Percentiles rank a stretch among this genome's conserved stretches.
Evolutionary conservation across 2,888 invertebrate genomes (phyloP).

Genomic region (Danaus chrysippus): DNA sequence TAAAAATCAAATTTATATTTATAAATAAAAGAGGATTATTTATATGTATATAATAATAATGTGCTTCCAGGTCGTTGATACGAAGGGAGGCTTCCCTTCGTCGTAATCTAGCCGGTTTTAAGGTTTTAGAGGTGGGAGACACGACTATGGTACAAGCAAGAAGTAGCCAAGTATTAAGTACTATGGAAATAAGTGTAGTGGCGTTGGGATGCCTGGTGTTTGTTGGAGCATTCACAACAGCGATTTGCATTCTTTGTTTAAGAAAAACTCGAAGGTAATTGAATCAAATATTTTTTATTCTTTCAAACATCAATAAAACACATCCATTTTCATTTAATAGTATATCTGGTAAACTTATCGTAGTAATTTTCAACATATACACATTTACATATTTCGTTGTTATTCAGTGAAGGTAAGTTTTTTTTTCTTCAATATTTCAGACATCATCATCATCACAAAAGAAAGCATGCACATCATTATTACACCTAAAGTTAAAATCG

Average conservation of each 20-base stretch:
- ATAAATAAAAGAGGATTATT: not conserved
- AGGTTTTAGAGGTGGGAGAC: slow-evolving; percentile 82
- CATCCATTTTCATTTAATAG: not conserved
- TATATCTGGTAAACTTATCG: not conserved
- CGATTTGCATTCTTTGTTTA: slow-evolving; percentile 87
- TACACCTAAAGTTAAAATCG: slow-evolving; percentile 44
- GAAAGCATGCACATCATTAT: slow-evolving; percentile 65
- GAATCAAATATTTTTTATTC: too few species aligned
- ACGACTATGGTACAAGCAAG: slow-evolving; percentile 61
- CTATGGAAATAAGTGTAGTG: slow-evolving; percentile 89
- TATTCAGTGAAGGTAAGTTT: slow-evolving; percentile 45
- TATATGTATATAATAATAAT: not conserved
- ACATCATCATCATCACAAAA: slow-evolving; percentile 62
- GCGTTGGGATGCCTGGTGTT: slow-evolving; percentile 90
- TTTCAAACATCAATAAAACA: too few species aligned
- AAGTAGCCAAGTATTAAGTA: slow-evolving; percentile 72
- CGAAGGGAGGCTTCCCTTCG: slow-evolving; percentile 80
- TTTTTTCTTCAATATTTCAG: slow-evolving; percentile 62
- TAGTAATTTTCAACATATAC: not conserved
- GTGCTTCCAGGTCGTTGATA: slow-evolving; percentile 78
- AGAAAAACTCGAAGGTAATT: slow-evolving; percentile 80
- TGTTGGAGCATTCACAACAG: slow-evolving; percentile 88
- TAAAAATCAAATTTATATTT: slow-evolving; percentile 7
- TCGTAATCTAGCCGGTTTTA: slow-evolving; percentile 82
- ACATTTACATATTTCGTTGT: slow-evolving; percentile 4